Percentiles rank a stretch among this genome's conserved stretches.
phyloP scores from a whole-genome alignment of 1,140 invertebrate species.

The Wasmannia auropunctata region DNA sequence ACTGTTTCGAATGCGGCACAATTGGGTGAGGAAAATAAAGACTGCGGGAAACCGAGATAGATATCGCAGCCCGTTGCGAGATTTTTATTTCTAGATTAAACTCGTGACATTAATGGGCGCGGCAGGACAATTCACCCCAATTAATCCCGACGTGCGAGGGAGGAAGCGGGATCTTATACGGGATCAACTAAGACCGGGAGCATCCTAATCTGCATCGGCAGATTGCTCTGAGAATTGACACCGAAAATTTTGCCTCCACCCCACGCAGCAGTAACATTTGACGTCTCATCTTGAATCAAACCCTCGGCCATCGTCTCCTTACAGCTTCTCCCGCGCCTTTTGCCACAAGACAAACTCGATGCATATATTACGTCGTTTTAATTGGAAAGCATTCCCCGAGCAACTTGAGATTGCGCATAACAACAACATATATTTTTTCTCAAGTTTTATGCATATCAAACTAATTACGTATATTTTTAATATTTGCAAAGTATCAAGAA shows the following conservation, averaged over 20 bases:
- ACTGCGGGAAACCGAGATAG: neutral
- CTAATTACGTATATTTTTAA: neutral
- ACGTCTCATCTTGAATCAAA: constrained; percentile 79
- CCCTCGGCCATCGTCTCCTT: constrained; percentile 75
- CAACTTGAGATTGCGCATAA: neutral
- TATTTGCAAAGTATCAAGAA: neutral
- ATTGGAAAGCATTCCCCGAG: constrained; percentile 76
- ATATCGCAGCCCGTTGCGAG: neutral
- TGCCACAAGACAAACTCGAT: constrained; percentile 80
- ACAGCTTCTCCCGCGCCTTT: constrained; percentile 53
- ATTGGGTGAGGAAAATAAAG: neutral
- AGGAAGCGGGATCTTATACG: constrained; percentile 34
- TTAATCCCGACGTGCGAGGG: constrained; percentile 62
- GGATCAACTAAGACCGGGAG: constrained; percentile 44
- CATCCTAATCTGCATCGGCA: constrained; percentile 83
- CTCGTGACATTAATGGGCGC: constrained; percentile 62
- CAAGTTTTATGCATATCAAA: neutral
- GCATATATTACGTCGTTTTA: constrained; percentile 83
- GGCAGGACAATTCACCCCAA: constrained; percentile 69
- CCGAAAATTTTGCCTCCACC: constrained; percentile 75
- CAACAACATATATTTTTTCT: constrained; percentile 3
- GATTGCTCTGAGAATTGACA: constrained; percentile 85
- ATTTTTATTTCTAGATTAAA: constrained; percentile 55
- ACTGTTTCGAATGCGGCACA: neutral
- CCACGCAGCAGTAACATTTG: constrained; percentile 70